Evolutionary conservation across 2,797 vertebrate genomes (phyloP).

Genomic region (Myotis pilosus): DNA sequence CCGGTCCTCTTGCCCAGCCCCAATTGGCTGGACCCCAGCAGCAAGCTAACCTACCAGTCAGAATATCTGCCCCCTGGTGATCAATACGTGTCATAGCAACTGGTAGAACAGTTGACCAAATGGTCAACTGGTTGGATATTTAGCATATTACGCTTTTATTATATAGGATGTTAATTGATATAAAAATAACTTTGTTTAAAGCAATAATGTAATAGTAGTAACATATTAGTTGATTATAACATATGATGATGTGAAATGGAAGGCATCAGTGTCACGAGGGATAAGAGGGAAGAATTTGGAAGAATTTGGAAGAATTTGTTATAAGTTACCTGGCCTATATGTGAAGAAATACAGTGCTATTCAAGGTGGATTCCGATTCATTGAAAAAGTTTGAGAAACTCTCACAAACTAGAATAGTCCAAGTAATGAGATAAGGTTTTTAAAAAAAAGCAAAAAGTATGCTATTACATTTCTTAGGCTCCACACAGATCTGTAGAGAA

Average conservation of each 20-base stretch:
- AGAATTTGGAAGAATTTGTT: neutral
- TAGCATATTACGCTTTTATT: too few relatives aligned
- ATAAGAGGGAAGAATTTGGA: neutral
- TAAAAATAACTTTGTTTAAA: neutral
- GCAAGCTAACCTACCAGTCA: too few relatives aligned
- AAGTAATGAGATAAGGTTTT: neutral
- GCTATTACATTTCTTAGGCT: neutral
- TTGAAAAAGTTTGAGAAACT: neutral
- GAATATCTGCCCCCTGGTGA: too few relatives aligned
- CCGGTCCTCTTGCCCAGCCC: too few relatives aligned
- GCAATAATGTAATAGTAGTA: neutral
- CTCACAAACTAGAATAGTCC: neutral
- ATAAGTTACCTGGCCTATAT: neutral
- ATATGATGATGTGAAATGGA: neutral
- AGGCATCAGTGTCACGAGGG: too few relatives aligned
- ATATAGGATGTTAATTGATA: neutral
- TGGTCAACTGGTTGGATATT: too few relatives aligned
- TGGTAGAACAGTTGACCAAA: too few relatives aligned
- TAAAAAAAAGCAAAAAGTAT: neutral
- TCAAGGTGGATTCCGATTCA: neutral
- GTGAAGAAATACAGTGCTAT: neutral
- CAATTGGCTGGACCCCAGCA: too few relatives aligned
- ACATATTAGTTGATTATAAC: neutral
- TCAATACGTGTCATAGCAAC: too few relatives aligned
- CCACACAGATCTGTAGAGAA: neutral